Evolutionary conservation across 2,888 invertebrate species (phyloP).

Genomic region (Drosophila pullipes): DNA sequence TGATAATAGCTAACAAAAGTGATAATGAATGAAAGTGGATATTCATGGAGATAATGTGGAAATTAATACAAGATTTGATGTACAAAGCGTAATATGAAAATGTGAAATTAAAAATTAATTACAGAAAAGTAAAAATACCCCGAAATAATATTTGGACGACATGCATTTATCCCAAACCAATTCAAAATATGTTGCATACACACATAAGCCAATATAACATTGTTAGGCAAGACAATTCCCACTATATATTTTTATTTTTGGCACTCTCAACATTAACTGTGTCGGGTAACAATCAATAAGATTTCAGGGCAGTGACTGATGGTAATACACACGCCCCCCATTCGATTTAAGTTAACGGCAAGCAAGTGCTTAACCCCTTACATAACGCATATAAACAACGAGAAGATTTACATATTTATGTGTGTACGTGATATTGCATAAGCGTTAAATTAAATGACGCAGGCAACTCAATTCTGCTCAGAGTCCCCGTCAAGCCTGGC

Average conservation of each 20-base stretch:
- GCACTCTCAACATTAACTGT: not conserved
- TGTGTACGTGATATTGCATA: slow-evolving; percentile 70
- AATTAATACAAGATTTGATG: not conserved
- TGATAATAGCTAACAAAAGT: not conserved
- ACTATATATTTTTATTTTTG: not conserved
- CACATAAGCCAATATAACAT: not conserved
- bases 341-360: slow-evolving; percentile 21
- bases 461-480: slow-evolving; percentile 48
- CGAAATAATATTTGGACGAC: not conserved
- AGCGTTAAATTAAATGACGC: slow-evolving; percentile 51
- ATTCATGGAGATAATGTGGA: not conserved
- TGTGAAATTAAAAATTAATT: not conserved
- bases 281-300: not conserved
- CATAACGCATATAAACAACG: slow-evolving; percentile 62
- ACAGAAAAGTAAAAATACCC: not conserved
- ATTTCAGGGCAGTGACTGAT: slow-evolving; percentile 24
- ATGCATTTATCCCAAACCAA: not conserved
- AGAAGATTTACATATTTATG: slow-evolving; percentile 65
- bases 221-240: not conserved
- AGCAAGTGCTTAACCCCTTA: slow-evolving; percentile 57
- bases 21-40: not conserved
- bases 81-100: not conserved
- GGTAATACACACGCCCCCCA: slow-evolving; percentile 22
- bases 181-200: not conserved
- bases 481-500: slow-evolving; percentile 13